Base-by-base conservation (phyloP, 2,888 invertebrate genomes). In the Ophonus ardosiacus region DNA sequence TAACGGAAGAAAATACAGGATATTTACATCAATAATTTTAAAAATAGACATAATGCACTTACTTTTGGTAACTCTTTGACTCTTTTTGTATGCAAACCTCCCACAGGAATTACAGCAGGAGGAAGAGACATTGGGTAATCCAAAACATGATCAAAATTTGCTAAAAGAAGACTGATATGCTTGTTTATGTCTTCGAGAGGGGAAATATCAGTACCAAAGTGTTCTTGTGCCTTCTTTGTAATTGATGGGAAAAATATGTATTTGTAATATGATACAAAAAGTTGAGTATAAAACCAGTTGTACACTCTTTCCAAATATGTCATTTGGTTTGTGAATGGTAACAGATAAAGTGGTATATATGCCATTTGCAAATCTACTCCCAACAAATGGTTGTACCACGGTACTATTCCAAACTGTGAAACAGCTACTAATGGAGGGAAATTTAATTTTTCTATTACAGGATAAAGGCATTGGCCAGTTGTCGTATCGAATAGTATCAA, bases 71-170 rank as follows among this genome's bases (percentile, higher is more conserved):
- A 84, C 17, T 76, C 17, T 86, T 88, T 87, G 0, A 87, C 76
- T 65, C 87, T 85, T 85, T 87, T 87, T 3, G 89, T 88, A 81
- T 91, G 91, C 17, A 91, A 84, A 21, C 90, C 90, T 31, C 90
- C 91, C 18, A 90, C 89, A 21, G 90, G 88, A 51, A 91, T 90
- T 63, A 90, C 89, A 86, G 91, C 90, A 7, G 90, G 90, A 7
- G 90, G 87, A n/a, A 90, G 81, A 0, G 89, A 87, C 86, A 88
- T 88, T 0, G 90, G 88, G 84, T 88, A 88, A 86, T 89, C 88
- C 13, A 90, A 86, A 7, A 88, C 84, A 4, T 88, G 88, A 87
- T 90, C 88, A 38, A 87, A 87, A 86, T 90, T 90, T 0, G 88
- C 86, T 38, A 91, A 86, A 4, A 90, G 81, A 40, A 90, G 80